Evolutionary conservation across 2,797 vertebrate genomes (phyloP).

Genomic region (Coranthus polyacanthus): DNA sequence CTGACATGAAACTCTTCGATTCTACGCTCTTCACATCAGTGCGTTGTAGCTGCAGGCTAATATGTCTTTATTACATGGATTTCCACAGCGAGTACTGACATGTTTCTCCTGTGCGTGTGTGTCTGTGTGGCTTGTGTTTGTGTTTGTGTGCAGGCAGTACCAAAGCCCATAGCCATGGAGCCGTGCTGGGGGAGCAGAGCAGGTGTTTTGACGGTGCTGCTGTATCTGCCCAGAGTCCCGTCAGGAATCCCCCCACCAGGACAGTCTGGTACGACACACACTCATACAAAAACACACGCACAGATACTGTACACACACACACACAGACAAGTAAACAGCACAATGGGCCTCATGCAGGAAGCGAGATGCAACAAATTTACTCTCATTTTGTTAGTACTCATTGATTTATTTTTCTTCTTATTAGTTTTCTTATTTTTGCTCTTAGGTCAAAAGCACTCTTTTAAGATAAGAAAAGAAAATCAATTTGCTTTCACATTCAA

Average conservation of each 20-base stretch:
- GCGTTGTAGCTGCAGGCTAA: background rate
- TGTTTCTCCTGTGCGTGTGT: constrained; percentile 20
- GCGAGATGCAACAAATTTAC: too few relatives aligned
- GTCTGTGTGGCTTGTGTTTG: constrained; percentile 7
- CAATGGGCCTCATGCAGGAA: background rate
- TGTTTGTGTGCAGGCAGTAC: constrained; percentile 56
- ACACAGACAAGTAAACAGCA: background rate
- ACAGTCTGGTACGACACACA: constrained; percentile 88
- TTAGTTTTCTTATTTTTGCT: too few relatives aligned
- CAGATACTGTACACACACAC: background rate
- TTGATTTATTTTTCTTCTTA: too few relatives aligned
- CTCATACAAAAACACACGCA: constrained; percentile 2
- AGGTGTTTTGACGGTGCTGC: constrained; percentile 90
- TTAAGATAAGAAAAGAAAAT: too few relatives aligned
- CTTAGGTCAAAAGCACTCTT: too few relatives aligned
- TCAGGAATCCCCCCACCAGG: constrained; percentile 91
- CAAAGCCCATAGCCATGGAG: constrained; percentile 91
- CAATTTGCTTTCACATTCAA: too few relatives aligned
- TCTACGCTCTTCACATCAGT: background rate
- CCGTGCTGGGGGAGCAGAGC: constrained; percentile 92
- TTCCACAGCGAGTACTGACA: background rate
- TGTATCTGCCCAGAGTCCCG: constrained; percentile 89
- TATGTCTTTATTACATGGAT: background rate
- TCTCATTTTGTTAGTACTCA: background rate
- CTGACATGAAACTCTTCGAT: background rate